Evolutionary conservation across 2,888 invertebrate species (phyloP), one percentile per base, ranked within the genome.

Genomic region (Priocnemis perturbator): DNA sequence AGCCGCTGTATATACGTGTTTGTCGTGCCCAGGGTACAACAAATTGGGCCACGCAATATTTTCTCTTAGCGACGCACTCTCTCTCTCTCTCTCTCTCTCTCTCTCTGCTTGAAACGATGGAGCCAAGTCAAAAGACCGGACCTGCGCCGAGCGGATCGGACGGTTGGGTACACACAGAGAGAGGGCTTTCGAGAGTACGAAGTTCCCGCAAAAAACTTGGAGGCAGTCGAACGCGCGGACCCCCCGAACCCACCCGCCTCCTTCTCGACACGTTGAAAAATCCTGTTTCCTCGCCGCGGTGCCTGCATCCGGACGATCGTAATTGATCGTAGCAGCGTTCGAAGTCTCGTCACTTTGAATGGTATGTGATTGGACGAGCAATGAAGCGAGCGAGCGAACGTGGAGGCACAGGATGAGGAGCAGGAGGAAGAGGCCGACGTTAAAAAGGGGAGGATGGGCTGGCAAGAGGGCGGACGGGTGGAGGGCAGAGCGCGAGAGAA

Each of bases 361-460:
- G 81, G 81, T 81, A 80, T 83, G 82, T 85, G 84, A 85, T 85
- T 85, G 84, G 83, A 74, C 78, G 78, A 77, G 81, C 85, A 83
- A 85, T 83, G 83, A 81, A 82, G 80, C 80, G 77, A 78, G 71
- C 71, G 44, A 59, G 60, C 44, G 62, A 37, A 55, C 20, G 57
- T 19, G 50, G 50, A 50, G 50, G 17, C n/a, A 19, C 3, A 17
- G 53, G 45, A 60, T 55, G 37, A 62, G 62, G 64, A 64, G 69
- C 26, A 60, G 60, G 71, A 68, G 71, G 64, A 76, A 60, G 67
- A 17, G 45, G 11, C 9, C 11, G 30, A 14, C 37, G 58, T 52
- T 45, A 58, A 61, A 58, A 65, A 59, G 66, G 65, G 65, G 56
- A 60, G 37, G 37, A 37, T 60, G 67, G 67, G 68, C 68, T 69